Percentiles rank a stretch among this genome's conserved stretches.
phyloP scores from a whole-genome alignment of 1,140 invertebrate species.

The Cotesia chilonis region DNA sequence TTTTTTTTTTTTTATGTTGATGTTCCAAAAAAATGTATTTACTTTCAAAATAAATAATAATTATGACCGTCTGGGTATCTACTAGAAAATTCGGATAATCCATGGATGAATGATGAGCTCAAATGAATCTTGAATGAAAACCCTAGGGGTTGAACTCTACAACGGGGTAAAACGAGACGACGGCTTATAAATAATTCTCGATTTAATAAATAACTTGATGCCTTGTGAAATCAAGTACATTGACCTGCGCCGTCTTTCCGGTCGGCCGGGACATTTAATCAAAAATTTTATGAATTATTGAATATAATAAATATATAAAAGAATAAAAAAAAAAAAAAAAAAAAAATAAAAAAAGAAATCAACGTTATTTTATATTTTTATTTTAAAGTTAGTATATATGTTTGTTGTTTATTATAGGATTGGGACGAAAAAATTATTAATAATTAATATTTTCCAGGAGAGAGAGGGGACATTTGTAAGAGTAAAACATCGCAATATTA shows the following conservation, averaged over 20 bases:
- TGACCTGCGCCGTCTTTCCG: constrained; percentile 28
- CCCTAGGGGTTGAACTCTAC: constrained; percentile 41
- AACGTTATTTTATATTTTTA: too few relatives aligned
- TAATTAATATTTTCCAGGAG: constrained; percentile 49
- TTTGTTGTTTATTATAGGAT: constrained; percentile 18
- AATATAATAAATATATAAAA: not conserved
- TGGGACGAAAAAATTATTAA: not conserved
- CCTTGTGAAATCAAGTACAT: constrained; percentile 38
- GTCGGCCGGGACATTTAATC: not conserved
- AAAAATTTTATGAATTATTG: constrained; percentile 5
- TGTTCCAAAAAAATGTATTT: not conserved
- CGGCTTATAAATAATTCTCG: constrained; percentile 51
- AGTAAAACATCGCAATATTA: constrained; percentile 53
- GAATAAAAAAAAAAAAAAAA: too few relatives aligned
- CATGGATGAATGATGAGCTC: constrained; percentile 51
- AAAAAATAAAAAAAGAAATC: too few relatives aligned
- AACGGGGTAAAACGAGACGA: constrained; percentile 49
- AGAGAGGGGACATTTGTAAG: constrained; percentile 36
- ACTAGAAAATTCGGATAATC: constrained; percentile 46
- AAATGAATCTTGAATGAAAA: constrained; percentile 50
- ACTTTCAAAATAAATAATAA: not conserved
- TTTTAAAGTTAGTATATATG: too few relatives aligned
- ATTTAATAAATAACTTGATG: constrained; percentile 45
- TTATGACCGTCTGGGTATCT: constrained; percentile 31
- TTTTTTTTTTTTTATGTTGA: too few relatives aligned